Base-by-base conservation (phyloP, 2,797 vertebrate species). In the Rhyacichthys aspro region DNA sequence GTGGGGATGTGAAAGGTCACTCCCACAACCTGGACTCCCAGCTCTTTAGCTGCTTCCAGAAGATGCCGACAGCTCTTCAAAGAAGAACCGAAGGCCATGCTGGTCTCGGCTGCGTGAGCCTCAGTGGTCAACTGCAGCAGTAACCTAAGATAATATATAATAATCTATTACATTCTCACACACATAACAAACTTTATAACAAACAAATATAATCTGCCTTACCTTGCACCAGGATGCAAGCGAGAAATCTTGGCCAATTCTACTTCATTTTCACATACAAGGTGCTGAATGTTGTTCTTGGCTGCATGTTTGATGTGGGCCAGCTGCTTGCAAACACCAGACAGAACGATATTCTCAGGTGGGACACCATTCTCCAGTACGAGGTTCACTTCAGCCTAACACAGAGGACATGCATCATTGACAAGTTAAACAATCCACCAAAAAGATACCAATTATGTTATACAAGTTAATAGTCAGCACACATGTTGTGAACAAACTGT, bases 211-310 rank as follows among this genome's bases (percentile, higher is more conserved):
- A 2, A 33, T 34, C 33, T 37, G 48, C 3, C 95, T 93, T 92
- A 99, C 98, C 94, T 97, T 55, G 96, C 96, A 66, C 88, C 90
- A 45, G 94, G 94, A 79, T 99, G 96, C 65, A 93, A 91, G 17
- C 96, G 95, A 79, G 95, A 92, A 68, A 99, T 97, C 91, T 99
- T 99, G 85, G 94, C 93, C 89, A 99, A 85, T 86, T 99, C 97
- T 0, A 86, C 88, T 76, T 97, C 95, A 62, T 78, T 98, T 84
- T 99, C 97, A 68, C 96, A 99, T 63, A 95, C 93, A 85, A 98
- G 92, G 81, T 95, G 86, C 78, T 94, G 93, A 74, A 99, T 85
- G 82, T 95, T 95, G 73, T 94, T 91, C 89, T 96, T 98, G 0
- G 95, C 95, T 53, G 98, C 97, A 23, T 96, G 91, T 86, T 97